Evolutionary conservation across 1,140 invertebrate genomes (phyloP).

Genomic region (Conus ventricosus): DNA sequence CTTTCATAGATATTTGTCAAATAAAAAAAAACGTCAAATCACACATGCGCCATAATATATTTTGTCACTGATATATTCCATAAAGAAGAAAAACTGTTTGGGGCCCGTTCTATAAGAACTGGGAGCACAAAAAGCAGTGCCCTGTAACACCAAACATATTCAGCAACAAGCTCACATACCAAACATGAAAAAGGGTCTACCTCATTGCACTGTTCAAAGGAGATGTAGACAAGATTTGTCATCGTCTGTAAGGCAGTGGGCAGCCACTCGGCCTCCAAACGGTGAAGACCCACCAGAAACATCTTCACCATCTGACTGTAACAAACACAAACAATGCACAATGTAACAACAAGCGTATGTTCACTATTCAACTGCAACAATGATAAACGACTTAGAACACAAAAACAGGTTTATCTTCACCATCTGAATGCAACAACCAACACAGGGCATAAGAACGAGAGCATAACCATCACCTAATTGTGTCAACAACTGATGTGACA

Average conservation of each 20-base stretch:
- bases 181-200: not conserved
- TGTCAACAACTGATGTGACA: too few species aligned
- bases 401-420: not conserved
- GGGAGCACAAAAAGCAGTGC: too few species aligned
- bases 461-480: too few species aligned
- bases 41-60: too few species aligned
- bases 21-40: too few species aligned
- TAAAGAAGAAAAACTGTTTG: too few species aligned
- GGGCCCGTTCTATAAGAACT: too few species aligned
- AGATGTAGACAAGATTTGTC: slow-evolving; percentile 1
- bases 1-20: too few species aligned
- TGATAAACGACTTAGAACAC: not conserved
- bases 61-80: too few species aligned
- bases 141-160: too few species aligned
- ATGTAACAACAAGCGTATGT: not conserved
- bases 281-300: slow-evolving; percentile 17
- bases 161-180: too few species aligned
- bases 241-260: not conserved
- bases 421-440: not conserved
- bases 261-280: slow-evolving; percentile 11
- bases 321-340: not conserved
- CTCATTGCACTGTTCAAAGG: slow-evolving; percentile 28
- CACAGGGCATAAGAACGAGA: not conserved
- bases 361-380: not conserved
- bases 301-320: not conserved